Evolutionary conservation across 1,140 invertebrate genomes (phyloP).

Genomic region (Drosophila cardini): DNA sequence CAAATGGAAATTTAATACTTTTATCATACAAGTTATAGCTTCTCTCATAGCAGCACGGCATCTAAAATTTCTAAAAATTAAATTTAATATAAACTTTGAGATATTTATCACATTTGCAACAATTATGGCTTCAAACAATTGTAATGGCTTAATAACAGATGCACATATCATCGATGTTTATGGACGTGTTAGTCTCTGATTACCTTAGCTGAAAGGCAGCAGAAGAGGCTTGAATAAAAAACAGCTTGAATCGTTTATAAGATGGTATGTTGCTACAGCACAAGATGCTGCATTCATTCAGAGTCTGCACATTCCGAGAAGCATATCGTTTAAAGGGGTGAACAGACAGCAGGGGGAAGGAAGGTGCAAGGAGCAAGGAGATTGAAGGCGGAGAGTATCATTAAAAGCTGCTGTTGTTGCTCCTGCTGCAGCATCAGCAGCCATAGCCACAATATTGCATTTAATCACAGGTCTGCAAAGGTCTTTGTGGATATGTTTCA

Average conservation of each 20-base stretch:
- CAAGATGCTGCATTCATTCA: conserved; percentile 40
- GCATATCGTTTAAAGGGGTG: conserved; percentile 61
- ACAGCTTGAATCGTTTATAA: conserved; percentile 26
- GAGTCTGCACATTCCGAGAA: conserved; percentile 62
- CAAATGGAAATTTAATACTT: too few relatives aligned
- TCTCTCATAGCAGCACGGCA: too few relatives aligned
- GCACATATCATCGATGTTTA: conserved; percentile 2
- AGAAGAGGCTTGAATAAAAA: conserved; percentile 1
- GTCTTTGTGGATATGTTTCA: conserved; percentile 68
- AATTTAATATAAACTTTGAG: not conserved
- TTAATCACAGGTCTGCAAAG: conserved; percentile 66
- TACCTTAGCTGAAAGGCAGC: not conserved
- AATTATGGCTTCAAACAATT: not conserved
- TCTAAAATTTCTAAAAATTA: too few relatives aligned
- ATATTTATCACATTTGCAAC: not conserved
- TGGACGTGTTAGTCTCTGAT: conserved; percentile 12
- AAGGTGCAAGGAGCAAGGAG: not conserved
- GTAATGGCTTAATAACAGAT: conserved; percentile 36
- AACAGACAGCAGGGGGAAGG: not conserved
- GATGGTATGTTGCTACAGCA: conserved; percentile 6
- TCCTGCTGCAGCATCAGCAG: too few relatives aligned
- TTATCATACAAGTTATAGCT: too few relatives aligned
- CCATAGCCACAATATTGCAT: conserved; percentile 49
- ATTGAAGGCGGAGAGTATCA: conserved; percentile 48
- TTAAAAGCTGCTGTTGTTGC: conserved; percentile 53